Conservation (phyloP, 2,113 vertebrate genomes). For the Oryzias melastigma region DNA sequence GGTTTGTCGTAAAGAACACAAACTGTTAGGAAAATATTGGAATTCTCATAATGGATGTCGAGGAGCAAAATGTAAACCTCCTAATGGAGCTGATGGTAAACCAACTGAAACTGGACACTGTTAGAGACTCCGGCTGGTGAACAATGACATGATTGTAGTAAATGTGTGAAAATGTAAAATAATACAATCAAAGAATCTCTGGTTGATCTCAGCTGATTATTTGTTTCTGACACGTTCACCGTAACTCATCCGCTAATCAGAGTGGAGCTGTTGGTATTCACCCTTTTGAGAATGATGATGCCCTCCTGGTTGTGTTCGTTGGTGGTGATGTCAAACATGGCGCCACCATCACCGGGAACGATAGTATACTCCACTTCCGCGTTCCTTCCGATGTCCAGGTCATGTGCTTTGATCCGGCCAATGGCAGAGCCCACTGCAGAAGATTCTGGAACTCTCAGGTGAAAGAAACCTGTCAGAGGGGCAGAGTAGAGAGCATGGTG, state of each 20-base stretch:
- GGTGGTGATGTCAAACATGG: constrained; percentile 93
- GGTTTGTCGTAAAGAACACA: too few relatives aligned
- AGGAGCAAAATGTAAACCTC: too few relatives aligned
- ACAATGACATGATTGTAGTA: too few relatives aligned
- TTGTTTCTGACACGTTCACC: background rate
- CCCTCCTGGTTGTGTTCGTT: constrained; percentile 94
- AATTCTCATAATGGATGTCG: too few relatives aligned
- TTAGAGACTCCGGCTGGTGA: too few relatives aligned
- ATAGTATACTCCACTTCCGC: constrained; percentile 96
- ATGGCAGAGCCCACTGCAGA: constrained; percentile 87
- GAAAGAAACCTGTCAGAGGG: constrained; percentile 86
- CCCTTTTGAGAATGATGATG: constrained; percentile 91
- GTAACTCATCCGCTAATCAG: background rate
- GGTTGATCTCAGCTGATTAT: too few relatives aligned
- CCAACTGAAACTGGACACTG: too few relatives aligned
- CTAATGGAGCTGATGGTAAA: too few relatives aligned
- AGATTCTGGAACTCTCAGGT: constrained; percentile 92
- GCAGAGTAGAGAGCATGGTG: background rate
- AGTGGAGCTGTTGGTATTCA: constrained; percentile 29
- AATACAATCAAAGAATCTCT: too few relatives aligned
- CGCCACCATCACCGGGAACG: constrained; percentile 93
- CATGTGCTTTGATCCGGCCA: constrained; percentile 94
- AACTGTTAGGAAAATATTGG: too few relatives aligned
- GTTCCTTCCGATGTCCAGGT: constrained; percentile 91
- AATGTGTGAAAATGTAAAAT: too few relatives aligned